phyloP scores from a whole-genome alignment of 2,888 invertebrate species.

The Clanis bilineata region DNA sequence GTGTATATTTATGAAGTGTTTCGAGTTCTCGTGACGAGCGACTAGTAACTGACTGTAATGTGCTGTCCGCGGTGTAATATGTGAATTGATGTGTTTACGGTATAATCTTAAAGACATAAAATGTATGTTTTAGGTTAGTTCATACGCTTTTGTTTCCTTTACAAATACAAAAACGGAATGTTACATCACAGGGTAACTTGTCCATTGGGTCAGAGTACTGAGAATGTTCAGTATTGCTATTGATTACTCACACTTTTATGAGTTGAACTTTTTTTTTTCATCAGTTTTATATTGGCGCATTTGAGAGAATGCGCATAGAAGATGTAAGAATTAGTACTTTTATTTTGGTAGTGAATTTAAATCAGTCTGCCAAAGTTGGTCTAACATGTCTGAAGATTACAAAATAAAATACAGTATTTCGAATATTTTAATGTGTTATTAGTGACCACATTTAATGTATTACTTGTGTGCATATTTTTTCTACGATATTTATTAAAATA shows the following conservation, averaged over 20 bases:
- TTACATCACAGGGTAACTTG: conserved; percentile 51
- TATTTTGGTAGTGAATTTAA: conserved; percentile 14
- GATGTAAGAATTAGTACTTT: conserved; percentile 8
- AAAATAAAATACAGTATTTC: not conserved
- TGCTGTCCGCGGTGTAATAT: conserved; percentile 14
- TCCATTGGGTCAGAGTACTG: conserved; percentile 17
- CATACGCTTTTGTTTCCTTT: conserved; percentile 51
- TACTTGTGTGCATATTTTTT: not conserved
- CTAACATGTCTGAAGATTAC: not conserved
- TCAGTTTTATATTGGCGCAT: not conserved
- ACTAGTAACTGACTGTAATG: conserved; percentile 1
- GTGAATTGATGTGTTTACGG: conserved; percentile 46
- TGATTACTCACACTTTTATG: not conserved
- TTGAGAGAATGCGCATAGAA: not conserved
- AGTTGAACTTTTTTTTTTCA: not conserved
- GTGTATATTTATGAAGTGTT: conserved; percentile 14
- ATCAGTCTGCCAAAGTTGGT: conserved; percentile 12
- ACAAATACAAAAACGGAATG: conserved; percentile 34
- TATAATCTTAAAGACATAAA: conserved; percentile 43
- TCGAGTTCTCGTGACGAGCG: conserved; percentile 24
- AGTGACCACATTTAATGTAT: not conserved
- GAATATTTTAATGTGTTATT: not conserved
- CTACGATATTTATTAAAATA: not conserved
- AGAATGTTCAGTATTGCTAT: conserved; percentile 17
- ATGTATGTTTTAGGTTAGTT: conserved; percentile 49